Conservation (phyloP, 2,113 vertebrate species). For the Sinocyclocheilus rhinocerous region DNA sequence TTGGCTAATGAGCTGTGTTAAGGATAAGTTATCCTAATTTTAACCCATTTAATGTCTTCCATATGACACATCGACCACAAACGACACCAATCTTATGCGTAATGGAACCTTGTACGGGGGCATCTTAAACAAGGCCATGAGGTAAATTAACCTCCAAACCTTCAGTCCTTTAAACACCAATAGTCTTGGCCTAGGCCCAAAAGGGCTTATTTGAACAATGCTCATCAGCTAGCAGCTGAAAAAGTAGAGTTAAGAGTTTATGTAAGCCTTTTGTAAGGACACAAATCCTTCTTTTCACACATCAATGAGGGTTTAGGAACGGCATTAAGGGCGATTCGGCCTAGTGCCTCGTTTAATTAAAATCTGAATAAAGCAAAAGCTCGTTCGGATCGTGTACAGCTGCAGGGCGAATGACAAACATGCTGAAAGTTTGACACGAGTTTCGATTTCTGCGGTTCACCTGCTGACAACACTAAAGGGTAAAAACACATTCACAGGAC, state of each 20-base stretch:
- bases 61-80: slow-evolving; percentile 39
- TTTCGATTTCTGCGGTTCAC: slow-evolving; percentile 24
- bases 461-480: background rate
- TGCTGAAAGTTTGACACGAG: slow-evolving; percentile 2
- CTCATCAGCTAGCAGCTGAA: slow-evolving; percentile 26
- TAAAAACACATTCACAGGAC: slow-evolving; percentile 11
- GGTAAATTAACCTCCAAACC: slow-evolving; percentile 35
- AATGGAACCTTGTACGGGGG: background rate
- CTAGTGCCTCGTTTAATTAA: slow-evolving; percentile 30
- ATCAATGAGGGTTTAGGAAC: slow-evolving; percentile 28
- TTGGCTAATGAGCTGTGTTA: slow-evolving; percentile 39
- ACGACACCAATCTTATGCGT: slow-evolving; percentile 28
- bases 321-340: slow-evolving; percentile 5
- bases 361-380: slow-evolving; percentile 31
- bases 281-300: slow-evolving; percentile 39
- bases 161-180: slow-evolving; percentile 16
- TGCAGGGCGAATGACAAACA: slow-evolving; percentile 14
- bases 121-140: slow-evolving; percentile 28
- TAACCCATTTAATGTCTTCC: slow-evolving; percentile 27
- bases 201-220: slow-evolving; percentile 14
- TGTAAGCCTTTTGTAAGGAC: slow-evolving; percentile 36
- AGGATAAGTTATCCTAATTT: slow-evolving; percentile 25
- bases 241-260: slow-evolving; percentile 24
- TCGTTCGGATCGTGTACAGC: background rate
- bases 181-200: slow-evolving; percentile 26